Percentiles rank a stretch among this genome's conserved stretches.
phyloP scores from a whole-genome alignment of 2,113 vertebrate species.

The Petromus typicus region DNA sequence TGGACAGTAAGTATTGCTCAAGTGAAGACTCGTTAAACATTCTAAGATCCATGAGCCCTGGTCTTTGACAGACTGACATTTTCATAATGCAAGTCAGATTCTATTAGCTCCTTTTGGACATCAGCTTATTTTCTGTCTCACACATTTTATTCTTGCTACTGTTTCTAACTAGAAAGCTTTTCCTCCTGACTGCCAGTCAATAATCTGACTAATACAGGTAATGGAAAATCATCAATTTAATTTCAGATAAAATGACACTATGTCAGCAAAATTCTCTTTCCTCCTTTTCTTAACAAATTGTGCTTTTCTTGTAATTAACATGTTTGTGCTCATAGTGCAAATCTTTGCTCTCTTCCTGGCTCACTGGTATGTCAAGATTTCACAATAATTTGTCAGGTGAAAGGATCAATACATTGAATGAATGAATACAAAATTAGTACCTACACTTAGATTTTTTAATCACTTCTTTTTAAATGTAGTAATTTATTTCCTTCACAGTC shows the following conservation, averaged over 20 bases:
- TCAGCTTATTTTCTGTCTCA: background rate
- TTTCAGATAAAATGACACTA: background rate
- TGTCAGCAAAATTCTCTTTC: background rate
- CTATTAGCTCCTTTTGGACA: background rate
- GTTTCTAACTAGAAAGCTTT: background rate
- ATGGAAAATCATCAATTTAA: background rate
- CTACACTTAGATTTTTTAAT: background rate
- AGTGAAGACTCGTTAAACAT: background rate
- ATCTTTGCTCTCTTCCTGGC: background rate
- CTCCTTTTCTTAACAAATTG: background rate
- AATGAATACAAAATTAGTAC: background rate
- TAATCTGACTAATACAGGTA: background rate
- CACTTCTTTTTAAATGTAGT: background rate
- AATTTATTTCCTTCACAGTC: background rate
- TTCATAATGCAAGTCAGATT: background rate
- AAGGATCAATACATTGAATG: background rate
- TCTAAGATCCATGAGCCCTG: background rate
- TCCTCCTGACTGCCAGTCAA: background rate
- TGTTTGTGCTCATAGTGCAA: background rate
- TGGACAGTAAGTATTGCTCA: background rate
- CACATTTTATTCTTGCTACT: background rate
- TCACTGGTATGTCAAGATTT: background rate
- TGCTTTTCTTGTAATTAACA: background rate
- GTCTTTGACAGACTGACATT: background rate
- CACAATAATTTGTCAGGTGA: constrained; percentile 1